Conservation (phyloP, 2,888 invertebrate genomes). For the Rhingia campestris region DNA sequence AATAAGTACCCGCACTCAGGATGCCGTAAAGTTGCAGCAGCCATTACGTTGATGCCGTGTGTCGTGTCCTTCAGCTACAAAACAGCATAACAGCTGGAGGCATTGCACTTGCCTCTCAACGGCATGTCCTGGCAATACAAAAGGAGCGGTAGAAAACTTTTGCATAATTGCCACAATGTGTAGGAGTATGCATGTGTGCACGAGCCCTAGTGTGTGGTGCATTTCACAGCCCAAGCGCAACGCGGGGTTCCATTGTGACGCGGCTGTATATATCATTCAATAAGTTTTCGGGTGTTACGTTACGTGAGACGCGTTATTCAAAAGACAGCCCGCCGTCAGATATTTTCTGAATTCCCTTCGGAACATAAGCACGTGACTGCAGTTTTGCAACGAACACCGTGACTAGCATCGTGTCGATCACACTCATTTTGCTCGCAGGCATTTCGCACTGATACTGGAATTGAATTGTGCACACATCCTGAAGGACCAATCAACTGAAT, state of each 20-base stretch:
- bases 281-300: slow-evolving; percentile 28
- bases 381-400: slow-evolving; percentile 9
- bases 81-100: slow-evolving; percentile 22
- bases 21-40: slow-evolving; percentile 23
- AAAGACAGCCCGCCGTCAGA: background rate
- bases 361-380: background rate
- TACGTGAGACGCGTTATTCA: slow-evolving; percentile 34
- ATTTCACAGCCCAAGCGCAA: background rate
- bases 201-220: background rate
- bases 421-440: slow-evolving; percentile 14
- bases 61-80: slow-evolving; percentile 27
- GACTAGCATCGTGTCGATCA: background rate
- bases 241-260: background rate
- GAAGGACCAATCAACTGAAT: background rate
- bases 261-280: slow-evolving; percentile 29
- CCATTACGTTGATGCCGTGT: background rate
- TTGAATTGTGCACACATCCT: slow-evolving; percentile 19
- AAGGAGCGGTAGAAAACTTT: slow-evolving; percentile 18
- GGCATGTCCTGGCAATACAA: slow-evolving; percentile 1
- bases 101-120: slow-evolving; percentile 2
- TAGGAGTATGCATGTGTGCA: background rate
- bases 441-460: background rate
- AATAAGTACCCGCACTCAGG: background rate
- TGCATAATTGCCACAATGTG: slow-evolving; percentile 31
- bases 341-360: slow-evolving; percentile 30